Conservation (phyloP, 2,888 invertebrate species). For the Aphelenchoides bicaudatus region DNA sequence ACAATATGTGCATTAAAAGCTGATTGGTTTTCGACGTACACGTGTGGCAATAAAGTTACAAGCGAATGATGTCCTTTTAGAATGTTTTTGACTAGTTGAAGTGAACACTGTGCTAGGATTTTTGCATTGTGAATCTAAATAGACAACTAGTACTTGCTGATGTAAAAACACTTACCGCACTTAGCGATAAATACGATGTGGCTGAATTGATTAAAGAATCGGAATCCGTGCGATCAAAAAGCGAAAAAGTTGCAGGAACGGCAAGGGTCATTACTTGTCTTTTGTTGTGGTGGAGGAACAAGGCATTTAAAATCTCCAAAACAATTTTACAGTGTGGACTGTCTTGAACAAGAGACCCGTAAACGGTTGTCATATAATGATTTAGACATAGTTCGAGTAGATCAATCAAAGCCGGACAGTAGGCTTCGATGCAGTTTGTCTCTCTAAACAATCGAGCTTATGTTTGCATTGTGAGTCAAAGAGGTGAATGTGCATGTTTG, state of each 20-base stretch:
- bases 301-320: conserved; percentile 86
- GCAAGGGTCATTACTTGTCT: conserved; percentile 74
- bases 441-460: conserved; percentile 66
- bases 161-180: too few relatives aligned
- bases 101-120: conserved; percentile 78
- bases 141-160: too few relatives aligned
- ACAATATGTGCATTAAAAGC: conserved; percentile 80
- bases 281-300: conserved; percentile 78
- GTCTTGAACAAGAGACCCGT: conserved; percentile 80
- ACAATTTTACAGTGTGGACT: conserved; percentile 94
- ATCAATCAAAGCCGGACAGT: conserved; percentile 77
- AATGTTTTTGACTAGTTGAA: conserved; percentile 83
- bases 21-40: conserved; percentile 81
- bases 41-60: conserved; percentile 80
- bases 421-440: conserved; percentile 79
- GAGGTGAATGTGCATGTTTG: conserved; percentile 12
- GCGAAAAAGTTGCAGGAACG: conserved; percentile 79
- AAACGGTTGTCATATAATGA: conserved; percentile 68
- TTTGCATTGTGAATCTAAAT: conserved; percentile 82
- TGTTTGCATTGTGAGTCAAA: background rate
- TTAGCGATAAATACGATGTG: conserved; percentile 84
- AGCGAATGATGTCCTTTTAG: conserved; percentile 84
- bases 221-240: too few relatives aligned
- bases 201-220: too few relatives aligned
- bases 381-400: conserved; percentile 81